Percentiles rank a stretch among this genome's conserved stretches.
phyloP scores from a whole-genome alignment of 2,797 vertebrate species.

The Cossypha polioptera region DNA sequence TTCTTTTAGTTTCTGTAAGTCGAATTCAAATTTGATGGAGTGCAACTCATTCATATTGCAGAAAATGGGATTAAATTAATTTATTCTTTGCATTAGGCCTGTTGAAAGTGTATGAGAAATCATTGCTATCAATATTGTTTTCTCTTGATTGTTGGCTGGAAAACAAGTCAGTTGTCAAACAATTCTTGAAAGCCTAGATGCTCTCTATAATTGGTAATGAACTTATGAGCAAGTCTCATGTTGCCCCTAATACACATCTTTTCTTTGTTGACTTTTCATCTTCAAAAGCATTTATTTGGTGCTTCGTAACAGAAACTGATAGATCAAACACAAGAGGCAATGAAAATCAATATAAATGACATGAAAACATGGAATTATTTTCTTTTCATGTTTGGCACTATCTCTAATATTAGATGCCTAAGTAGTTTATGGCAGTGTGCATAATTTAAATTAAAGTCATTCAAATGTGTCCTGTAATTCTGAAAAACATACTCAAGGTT shows the following conservation, averaged over 20 bases:
- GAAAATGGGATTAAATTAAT: not conserved
- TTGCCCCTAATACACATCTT: not conserved
- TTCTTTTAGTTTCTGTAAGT: not conserved
- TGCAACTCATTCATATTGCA: not conserved
- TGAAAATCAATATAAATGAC: constrained; percentile 46
- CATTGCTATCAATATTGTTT: not conserved
- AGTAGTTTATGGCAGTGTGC: not conserved
- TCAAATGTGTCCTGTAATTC: not conserved
- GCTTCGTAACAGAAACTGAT: constrained; percentile 48
- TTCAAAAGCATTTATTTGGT: constrained; percentile 44
- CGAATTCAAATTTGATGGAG: not conserved
- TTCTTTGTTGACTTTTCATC: constrained; percentile 14
- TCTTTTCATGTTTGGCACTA: constrained; percentile 34
- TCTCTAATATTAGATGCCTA: not conserved
- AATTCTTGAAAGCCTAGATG: not conserved
- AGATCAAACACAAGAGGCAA: constrained; percentile 56
- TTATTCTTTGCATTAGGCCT: not conserved
- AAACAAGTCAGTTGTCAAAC: not conserved
- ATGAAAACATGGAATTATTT: constrained; percentile 1
- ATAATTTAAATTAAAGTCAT: not conserved
- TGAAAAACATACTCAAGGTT: not conserved
- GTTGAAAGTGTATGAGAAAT: not conserved
- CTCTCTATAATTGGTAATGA: not conserved
- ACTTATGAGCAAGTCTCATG: not conserved
- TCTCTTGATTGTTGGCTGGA: not conserved